phyloP scores from a whole-genome alignment of 2,888 invertebrate species.

The Chironomus riparius region DNA sequence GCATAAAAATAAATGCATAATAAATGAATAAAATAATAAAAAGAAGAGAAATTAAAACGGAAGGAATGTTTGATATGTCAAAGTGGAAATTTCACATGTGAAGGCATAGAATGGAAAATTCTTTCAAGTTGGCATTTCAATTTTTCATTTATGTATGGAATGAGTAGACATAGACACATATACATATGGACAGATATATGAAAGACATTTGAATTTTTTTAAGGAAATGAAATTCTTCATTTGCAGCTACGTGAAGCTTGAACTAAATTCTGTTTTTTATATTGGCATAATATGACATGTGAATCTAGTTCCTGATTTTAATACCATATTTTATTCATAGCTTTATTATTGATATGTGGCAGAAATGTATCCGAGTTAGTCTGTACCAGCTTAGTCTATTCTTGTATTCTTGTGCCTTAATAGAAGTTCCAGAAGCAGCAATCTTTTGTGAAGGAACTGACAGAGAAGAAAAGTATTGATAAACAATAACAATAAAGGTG shows the following conservation, averaged over 20 bases:
- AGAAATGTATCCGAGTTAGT: neutral
- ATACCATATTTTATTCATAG: neutral
- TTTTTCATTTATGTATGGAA: too few species aligned
- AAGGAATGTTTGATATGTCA: neutral
- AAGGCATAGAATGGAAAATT: neutral
- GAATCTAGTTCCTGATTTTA: neutral
- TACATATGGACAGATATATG: too few species aligned
- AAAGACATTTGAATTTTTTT: neutral
- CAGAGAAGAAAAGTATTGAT: constrained; percentile 19
- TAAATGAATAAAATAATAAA: neutral
- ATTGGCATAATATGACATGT: neutral
- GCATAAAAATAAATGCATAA: neutral
- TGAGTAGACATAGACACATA: too few species aligned
- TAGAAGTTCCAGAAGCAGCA: neutral
- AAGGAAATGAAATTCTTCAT: neutral
- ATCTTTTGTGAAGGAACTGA: neutral
- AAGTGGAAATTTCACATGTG: neutral
- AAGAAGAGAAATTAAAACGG: neutral
- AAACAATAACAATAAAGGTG: constrained; percentile 22
- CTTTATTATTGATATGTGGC: neutral
- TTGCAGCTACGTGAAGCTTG: neutral
- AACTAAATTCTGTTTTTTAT: neutral
- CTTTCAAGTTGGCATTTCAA: too few species aligned
- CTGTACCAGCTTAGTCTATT: neutral
- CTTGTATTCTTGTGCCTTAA: neutral